Conservation (phyloP, 2,888 invertebrate species). For the Diachrysia chrysitis region DNA sequence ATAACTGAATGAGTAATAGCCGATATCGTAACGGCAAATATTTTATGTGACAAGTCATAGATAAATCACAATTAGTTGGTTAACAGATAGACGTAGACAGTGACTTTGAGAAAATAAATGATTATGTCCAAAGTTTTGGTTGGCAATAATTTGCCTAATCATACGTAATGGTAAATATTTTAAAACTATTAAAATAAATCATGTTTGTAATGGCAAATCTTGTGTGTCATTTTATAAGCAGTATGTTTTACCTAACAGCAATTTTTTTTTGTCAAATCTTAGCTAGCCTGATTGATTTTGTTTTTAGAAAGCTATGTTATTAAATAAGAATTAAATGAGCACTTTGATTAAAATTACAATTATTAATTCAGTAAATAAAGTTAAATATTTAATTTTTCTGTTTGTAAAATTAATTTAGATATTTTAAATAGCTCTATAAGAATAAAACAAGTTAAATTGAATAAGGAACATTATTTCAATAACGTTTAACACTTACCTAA, state of each 20-base stretch:
- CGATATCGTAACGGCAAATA: background rate
- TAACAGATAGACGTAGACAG: too few species aligned
- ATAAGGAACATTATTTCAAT: conserved; percentile 23
- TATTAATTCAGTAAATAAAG: too few species aligned
- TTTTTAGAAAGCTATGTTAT: too few species aligned
- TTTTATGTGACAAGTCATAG: background rate
- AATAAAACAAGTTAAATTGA: conserved; percentile 19
- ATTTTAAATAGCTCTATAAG: too few species aligned
- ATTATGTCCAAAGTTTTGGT: background rate
- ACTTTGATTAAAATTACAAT: too few species aligned
- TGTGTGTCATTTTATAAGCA: too few species aligned
- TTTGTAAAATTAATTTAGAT: too few species aligned
- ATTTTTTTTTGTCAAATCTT: too few species aligned
- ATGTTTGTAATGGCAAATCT: background rate
- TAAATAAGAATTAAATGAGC: too few species aligned
- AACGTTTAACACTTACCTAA: conserved; percentile 50
- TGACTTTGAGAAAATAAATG: background rate
- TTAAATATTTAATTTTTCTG: too few species aligned
- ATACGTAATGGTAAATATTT: background rate
- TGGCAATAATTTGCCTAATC: background rate
- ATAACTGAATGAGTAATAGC: conserved; percentile 29
- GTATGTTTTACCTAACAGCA: too few species aligned
- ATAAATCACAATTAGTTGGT: background rate
- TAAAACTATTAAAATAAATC: background rate
- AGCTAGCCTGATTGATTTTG: too few species aligned